These are phyloP conservation scores for Rhopilema esculentum DNA, from an alignment of 30 jellyfish, hydroid and myxozoan species.

Conservation along the genomic window DNA sequence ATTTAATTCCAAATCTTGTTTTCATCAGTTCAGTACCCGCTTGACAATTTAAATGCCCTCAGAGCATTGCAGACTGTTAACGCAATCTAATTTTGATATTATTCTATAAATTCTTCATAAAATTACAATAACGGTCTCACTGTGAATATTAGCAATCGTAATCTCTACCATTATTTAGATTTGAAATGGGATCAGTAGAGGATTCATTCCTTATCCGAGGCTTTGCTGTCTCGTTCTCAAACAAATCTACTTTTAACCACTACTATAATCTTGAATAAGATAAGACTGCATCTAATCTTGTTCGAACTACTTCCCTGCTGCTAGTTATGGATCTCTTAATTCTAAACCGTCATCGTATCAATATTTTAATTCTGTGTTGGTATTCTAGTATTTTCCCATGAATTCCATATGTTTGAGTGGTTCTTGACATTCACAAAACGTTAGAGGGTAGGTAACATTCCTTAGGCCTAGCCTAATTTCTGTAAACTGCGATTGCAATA, in stretches of 20 bases:
- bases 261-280: background rate
- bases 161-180: background rate
- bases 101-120: background rate
- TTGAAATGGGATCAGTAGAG: conserved; percentile 1
- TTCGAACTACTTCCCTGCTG: background rate
- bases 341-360: background rate
- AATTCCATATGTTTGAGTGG: background rate
- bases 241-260: background rate
- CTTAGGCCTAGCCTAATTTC: too few species aligned
- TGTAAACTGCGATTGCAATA: too few species aligned
- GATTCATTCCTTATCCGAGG: background rate
- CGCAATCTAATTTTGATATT: background rate
- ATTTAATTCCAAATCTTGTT: background rate
- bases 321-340: background rate
- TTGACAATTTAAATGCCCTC: background rate
- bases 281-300: background rate
- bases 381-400: background rate
- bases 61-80: background rate
- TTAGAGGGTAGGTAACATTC: background rate
- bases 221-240: conserved; percentile 13
- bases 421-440: background rate
- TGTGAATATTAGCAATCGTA: background rate
- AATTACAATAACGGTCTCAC: background rate
- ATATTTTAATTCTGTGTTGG: background rate
- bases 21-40: background rate